Percentiles rank a stretch among this genome's conserved stretches.
Conservation (phyloP, 1,140 invertebrate species). For the Drosophila bifasciata region DNA sequence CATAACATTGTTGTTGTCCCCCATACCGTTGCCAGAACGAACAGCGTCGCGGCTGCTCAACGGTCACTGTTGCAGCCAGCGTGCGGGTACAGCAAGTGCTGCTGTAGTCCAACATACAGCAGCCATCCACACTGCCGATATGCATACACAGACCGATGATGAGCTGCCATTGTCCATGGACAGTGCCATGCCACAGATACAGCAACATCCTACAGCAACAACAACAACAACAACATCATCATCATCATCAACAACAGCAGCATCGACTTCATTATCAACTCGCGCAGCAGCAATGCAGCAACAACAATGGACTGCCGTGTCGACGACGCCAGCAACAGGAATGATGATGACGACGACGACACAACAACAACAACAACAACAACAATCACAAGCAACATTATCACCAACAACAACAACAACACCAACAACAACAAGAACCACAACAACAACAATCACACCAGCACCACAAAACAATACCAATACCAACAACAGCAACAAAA, state of each 20-base stretch:
- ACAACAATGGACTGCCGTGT: conserved; percentile 74
- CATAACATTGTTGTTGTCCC: conserved; percentile 40
- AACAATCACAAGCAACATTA: conserved; percentile 45
- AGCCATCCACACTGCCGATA: conserved; percentile 57
- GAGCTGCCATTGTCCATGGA: conserved; percentile 34
- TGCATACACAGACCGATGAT: conserved; percentile 78
- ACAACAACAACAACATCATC: conserved; percentile 14
- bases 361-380: conserved; percentile 42
- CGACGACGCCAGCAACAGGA: conserved; percentile 48
- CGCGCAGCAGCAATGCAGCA: conserved; percentile 57
- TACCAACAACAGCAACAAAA: conserved; percentile 38
- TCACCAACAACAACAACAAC: conserved; percentile 21
- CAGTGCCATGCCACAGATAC: conserved; percentile 20
- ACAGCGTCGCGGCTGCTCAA: conserved; percentile 51
- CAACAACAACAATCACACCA: conserved; percentile 13
- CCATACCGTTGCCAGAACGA: conserved; percentile 36
- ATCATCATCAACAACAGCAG: conserved; percentile 10
- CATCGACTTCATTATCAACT: conserved; percentile 42
- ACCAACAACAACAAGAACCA: conserved; percentile 20
- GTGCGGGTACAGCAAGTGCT: conserved; percentile 12
- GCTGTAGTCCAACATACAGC: conserved; percentile 14
- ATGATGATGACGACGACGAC: conserved; percentile 48
- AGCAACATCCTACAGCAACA: conserved; percentile 14
- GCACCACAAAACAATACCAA: conserved; percentile 36
- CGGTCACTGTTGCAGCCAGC: conserved; percentile 49